Evolutionary conservation across 2,113 vertebrate genomes (phyloP).

Genomic region (Solea senegalensis): DNA sequence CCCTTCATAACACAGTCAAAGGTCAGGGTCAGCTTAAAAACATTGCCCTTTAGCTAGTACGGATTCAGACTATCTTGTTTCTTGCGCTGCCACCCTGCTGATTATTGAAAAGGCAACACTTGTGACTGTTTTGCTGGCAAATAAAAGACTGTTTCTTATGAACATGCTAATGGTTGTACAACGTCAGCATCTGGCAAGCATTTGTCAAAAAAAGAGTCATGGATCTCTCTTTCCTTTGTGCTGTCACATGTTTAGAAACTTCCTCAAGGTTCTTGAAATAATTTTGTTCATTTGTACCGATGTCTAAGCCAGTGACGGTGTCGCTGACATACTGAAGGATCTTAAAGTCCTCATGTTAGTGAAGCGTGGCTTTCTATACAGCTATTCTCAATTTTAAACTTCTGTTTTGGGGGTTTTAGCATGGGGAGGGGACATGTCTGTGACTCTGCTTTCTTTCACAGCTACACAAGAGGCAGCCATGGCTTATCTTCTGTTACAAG

Average conservation of each 20-base stretch:
- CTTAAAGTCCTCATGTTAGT: not conserved
- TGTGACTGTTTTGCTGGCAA: conserved; percentile 5
- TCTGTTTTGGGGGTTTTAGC: not conserved
- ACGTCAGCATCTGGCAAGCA: conserved; percentile 36
- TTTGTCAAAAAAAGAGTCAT: conserved; percentile 29
- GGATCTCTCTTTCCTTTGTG: conserved; percentile 46
- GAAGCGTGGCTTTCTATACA: not conserved
- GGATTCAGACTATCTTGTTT: not conserved
- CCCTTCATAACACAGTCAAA: conserved; percentile 16
- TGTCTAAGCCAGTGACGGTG: not conserved
- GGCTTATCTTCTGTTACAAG: conserved; percentile 57
- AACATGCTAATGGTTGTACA: not conserved
- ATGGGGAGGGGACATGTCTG: not conserved
- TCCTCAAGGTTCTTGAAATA: conserved; percentile 52
- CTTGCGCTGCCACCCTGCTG: conserved; percentile 13
- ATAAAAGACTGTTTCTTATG: conserved; percentile 15
- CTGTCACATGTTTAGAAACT: conserved; percentile 56
- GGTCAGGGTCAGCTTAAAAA: conserved; percentile 34
- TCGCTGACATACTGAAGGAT: not conserved
- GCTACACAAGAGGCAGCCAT: conserved; percentile 10
- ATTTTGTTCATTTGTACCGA: not conserved
- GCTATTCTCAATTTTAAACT: not conserved
- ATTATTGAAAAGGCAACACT: not conserved
- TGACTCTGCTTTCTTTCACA: conserved; percentile 18
- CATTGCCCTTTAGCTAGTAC: not conserved